Evolutionary conservation across 2,888 invertebrate species (phyloP).

Genomic region (Drosophila sordidapex): DNA sequence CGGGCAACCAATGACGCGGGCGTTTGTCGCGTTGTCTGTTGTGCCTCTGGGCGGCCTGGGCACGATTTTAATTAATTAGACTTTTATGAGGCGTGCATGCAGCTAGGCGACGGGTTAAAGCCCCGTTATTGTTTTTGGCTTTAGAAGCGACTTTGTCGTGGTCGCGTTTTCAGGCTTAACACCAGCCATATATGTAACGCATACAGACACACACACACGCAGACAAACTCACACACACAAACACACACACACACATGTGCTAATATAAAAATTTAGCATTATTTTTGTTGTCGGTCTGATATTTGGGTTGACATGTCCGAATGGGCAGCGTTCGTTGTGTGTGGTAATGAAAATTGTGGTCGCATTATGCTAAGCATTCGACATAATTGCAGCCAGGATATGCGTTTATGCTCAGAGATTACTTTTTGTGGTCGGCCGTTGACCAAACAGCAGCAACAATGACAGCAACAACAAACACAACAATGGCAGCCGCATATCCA

Average conservation of each 20-base stretch:
- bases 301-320: slow-evolving; percentile 52
- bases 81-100: slow-evolving; percentile 79
- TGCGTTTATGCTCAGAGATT: slow-evolving; percentile 77
- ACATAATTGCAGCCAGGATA: slow-evolving; percentile 74
- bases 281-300: slow-evolving; percentile 28
- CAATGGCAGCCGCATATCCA: slow-evolving; percentile 47
- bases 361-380: slow-evolving; percentile 75
- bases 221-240: slow-evolving; percentile 6
- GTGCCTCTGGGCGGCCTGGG: slow-evolving; percentile 66
- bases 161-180: slow-evolving; percentile 58
- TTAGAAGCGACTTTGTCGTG: slow-evolving; percentile 58
- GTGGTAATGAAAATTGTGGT: slow-evolving; percentile 76
- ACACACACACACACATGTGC: slow-evolving; percentile 4
- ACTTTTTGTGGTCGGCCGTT: slow-evolving; percentile 72
- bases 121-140: slow-evolving; percentile 70
- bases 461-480: slow-evolving; percentile 28
- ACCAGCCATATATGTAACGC: slow-evolving; percentile 36
- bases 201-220: slow-evolving; percentile 8
- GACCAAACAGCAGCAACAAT: slow-evolving; percentile 43
- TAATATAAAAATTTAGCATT: slow-evolving; percentile 61
- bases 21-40: slow-evolving; percentile 58
- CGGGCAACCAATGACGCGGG: slow-evolving; percentile 29
- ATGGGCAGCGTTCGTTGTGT: slow-evolving; percentile 41
- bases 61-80: slow-evolving; percentile 83
- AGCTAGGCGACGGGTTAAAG: slow-evolving; percentile 69